phyloP scores from a whole-genome alignment of 1,140 invertebrate species.

The Drosophila grimshawi region DNA sequence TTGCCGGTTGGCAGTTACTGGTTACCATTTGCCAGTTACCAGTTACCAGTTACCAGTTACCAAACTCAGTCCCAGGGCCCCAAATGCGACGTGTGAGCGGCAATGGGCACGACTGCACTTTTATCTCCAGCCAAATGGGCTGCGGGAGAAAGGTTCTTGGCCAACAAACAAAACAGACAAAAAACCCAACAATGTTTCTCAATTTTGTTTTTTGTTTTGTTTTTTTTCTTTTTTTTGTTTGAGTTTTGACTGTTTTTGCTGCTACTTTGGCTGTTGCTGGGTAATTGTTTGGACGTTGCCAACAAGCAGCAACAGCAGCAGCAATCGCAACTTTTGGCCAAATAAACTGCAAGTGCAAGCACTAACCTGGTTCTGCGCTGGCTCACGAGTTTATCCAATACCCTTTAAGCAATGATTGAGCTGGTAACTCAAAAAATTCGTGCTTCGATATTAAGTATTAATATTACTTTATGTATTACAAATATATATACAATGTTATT shows the following conservation, averaged over 20 bases:
- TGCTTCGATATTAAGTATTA: too few relatives aligned
- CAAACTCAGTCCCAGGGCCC: constrained; percentile 29
- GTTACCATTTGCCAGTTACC: constrained; percentile 18
- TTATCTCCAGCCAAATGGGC: constrained; percentile 25
- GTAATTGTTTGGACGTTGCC: constrained; percentile 65
- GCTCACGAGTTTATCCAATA: constrained; percentile 64
- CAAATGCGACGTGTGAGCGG: constrained; percentile 49
- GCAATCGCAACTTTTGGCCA: constrained; percentile 65
- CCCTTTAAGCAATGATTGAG: constrained; percentile 20
- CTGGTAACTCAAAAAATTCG: too few relatives aligned
- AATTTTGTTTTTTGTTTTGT: not conserved
- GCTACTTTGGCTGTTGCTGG: constrained; percentile 39
- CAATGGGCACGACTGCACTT: constrained; percentile 52
- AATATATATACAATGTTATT: too few relatives aligned
- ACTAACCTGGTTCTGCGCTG: constrained; percentile 54
- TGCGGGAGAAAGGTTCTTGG: constrained; percentile 50
- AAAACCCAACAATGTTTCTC: constrained; percentile 25
- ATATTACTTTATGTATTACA: too few relatives aligned
- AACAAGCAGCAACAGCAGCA: constrained; percentile 44
- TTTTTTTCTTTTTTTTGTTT: constrained; percentile 19
- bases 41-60: constrained; percentile 22
- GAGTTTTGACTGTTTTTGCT: constrained; percentile 58
- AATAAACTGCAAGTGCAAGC: constrained; percentile 73
- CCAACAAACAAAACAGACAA: constrained; percentile 26
- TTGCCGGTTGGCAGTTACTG: constrained; percentile 17